phyloP scores from a whole-genome alignment of 2,888 invertebrate species.

The Tinea pellionella region DNA sequence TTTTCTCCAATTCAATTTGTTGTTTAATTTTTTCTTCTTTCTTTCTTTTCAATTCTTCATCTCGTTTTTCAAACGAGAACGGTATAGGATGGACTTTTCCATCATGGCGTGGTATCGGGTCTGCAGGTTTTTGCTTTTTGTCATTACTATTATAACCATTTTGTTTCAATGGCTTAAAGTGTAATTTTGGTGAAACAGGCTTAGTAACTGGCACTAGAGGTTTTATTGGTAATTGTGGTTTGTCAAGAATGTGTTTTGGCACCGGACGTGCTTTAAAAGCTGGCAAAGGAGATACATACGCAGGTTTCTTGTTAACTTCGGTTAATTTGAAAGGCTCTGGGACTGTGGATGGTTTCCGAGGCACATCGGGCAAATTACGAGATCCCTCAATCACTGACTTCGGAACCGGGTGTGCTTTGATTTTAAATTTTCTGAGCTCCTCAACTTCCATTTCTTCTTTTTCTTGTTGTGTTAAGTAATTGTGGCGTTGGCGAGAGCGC shows the following conservation, averaged over 20 bases:
- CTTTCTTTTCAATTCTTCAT: slow-evolving; percentile 65
- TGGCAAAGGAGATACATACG: slow-evolving; percentile 26
- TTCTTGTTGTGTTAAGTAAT: slow-evolving; percentile 69
- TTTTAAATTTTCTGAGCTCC: slow-evolving; percentile 73
- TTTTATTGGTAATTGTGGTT: slow-evolving; percentile 46
- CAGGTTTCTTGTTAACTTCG: slow-evolving; percentile 55
- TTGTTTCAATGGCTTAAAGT: slow-evolving; percentile 36
- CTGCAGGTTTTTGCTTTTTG: not conserved
- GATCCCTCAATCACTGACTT: slow-evolving; percentile 67
- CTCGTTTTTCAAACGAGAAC: slow-evolving; percentile 77
- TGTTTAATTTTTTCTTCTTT: slow-evolving; percentile 73
- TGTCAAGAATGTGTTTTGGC: slow-evolving; percentile 64
- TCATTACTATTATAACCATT: slow-evolving; percentile 16
- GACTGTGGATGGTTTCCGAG: slow-evolving; percentile 67
- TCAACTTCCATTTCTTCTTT: slow-evolving; percentile 72
- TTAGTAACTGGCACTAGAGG: slow-evolving; percentile 33
- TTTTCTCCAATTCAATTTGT: slow-evolving; percentile 68
- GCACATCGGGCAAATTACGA: slow-evolving; percentile 54
- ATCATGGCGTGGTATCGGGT: slow-evolving; percentile 25
- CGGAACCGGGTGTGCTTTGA: slow-evolving; percentile 76
- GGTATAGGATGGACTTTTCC: slow-evolving; percentile 58
- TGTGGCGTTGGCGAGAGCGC: slow-evolving; percentile 59
- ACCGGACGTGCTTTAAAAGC: slow-evolving; percentile 73
- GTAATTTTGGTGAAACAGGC: slow-evolving; percentile 46
- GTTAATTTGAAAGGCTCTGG: slow-evolving; percentile 76